Base-by-base conservation (phyloP, 2,797 vertebrate genomes). In the Lepus oiostolus region DNA sequence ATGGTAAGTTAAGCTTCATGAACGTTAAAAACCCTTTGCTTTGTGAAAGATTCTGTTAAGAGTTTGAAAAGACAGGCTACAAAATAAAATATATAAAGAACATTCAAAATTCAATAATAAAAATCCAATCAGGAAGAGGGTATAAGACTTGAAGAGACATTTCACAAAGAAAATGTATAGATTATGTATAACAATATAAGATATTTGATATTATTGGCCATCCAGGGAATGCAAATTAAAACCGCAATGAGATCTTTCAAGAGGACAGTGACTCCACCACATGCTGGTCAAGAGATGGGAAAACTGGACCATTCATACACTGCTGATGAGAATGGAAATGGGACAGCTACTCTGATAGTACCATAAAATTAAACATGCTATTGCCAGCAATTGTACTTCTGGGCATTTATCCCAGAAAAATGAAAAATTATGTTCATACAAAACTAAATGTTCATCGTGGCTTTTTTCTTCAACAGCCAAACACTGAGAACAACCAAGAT, bases 351-450 rank as follows among this genome's bases (percentile, higher is more conserved):
- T 80, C 50, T 60, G 47, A 83, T 90, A 42, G 7, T 54, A 71
- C 81, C 62, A 26, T 75, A 52, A 88, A 88, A 88, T 91, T 67
- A 87, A 93, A 70, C 28, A 60, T 26, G 16, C 19, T 32, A 70
- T 86, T 91, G 19, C 72, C 86, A 72, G 58, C 52, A 83, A 80
- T 67, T 88, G 22, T 7, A 42, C 77, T 77, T 84, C 42, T 71
- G 30, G 77, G 58, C 76, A 85, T 47, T 70, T 63, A 63, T 77
- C 89, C 52, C 91, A 87, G 87, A 87, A 68, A 97, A 91, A 85
- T 47, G 58, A 90, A 86, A 77, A 84, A n/a, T 75, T 77, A n/a
- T 1, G 5, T 86, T 84, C 26, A 47, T 8, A 52, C 26, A 86
- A 94, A 95, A 65, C 74, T 30, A 63, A 8, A 7, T 88, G 28